Conservation (phyloP, 1,140 invertebrate genomes). For the Lepidurus arcticus region DNA sequence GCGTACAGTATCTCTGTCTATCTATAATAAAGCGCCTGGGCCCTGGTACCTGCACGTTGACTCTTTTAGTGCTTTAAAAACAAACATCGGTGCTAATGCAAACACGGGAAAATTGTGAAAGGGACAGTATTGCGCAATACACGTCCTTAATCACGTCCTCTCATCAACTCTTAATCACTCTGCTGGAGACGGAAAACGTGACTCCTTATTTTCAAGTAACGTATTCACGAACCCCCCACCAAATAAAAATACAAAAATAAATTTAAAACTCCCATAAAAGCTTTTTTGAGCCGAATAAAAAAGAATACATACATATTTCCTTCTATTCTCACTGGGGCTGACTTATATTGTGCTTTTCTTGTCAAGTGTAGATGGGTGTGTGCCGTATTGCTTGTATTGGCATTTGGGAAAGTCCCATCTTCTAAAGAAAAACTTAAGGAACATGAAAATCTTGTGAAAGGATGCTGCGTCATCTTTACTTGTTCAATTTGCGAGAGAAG, state of each 20-base stretch:
- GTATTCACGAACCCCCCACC: neutral
- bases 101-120: no score
- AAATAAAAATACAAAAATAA: neutral
- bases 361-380: conserved; percentile 7
- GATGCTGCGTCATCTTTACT: conserved; percentile 18
- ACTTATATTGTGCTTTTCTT: neutral
- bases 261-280: neutral
- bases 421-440: neutral
- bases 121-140: neutral
- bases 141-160: conserved; percentile 11
- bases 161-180: conserved; percentile 16
- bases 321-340: neutral
- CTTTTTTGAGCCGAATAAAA: neutral
- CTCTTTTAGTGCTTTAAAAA: no score
- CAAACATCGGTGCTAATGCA: no score
- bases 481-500: neutral
- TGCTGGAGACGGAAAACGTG: neutral
- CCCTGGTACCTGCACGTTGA: no score
- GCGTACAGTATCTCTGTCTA: no score
- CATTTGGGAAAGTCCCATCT: conserved; percentile 18
- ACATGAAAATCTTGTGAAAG: neutral
- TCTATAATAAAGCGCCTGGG: no score
- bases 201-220: neutral
- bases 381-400: neutral
- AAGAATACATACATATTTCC: neutral